Evolutionary conservation across 2,113 vertebrate species (phyloP), one percentile per base, ranked within the genome.

Genomic region (Myiagra hebetior): DNA sequence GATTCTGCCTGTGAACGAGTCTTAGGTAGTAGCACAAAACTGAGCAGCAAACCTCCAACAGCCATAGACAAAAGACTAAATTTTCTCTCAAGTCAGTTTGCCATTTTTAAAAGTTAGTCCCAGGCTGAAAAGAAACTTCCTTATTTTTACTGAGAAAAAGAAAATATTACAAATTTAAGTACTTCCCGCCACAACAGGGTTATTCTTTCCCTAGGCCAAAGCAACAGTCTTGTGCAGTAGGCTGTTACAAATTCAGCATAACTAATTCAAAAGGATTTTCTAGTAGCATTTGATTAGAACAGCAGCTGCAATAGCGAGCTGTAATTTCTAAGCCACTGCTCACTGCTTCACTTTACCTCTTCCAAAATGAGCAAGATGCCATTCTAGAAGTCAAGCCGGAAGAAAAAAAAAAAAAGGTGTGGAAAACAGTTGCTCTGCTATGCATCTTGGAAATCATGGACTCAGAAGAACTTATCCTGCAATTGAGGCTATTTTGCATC

Each of bases 201-300:
- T 86, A 53, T 60, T 87, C 78, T 72, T 94, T 53, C 76, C 56
- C 65, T 41, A 64, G 93, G 69, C 93, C 96, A 92, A 13, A 22
- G 46, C 41, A 89, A 35, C 17, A 92, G 70, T 78, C 50, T 90
- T 64, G 74, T 22, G 42, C 77, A 84, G 37, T 24, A 94, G 39
- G 75, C 73, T 95, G 87, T 87, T 95, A 97, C 67, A 95, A 97
- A 97, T 96, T 96, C 91, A 92, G 77, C 93, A 57, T 85, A 97
- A 96, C 95, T 91, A 95, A 96, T 87, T 87, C 50, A 73, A 89
- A 96, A 92, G 92, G 72, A 94, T 96, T 97, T 97, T 94, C 91
- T 95, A 81, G 89, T 59, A 93, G 82, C 56, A 93, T 96, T 96
- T 97, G 39, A 97, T 95, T 93, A 89, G 85, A 97, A 96, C 80